Evolutionary conservation across 2,797 vertebrate genomes (phyloP).

Genomic region (Hozukius guyotensis): DNA sequence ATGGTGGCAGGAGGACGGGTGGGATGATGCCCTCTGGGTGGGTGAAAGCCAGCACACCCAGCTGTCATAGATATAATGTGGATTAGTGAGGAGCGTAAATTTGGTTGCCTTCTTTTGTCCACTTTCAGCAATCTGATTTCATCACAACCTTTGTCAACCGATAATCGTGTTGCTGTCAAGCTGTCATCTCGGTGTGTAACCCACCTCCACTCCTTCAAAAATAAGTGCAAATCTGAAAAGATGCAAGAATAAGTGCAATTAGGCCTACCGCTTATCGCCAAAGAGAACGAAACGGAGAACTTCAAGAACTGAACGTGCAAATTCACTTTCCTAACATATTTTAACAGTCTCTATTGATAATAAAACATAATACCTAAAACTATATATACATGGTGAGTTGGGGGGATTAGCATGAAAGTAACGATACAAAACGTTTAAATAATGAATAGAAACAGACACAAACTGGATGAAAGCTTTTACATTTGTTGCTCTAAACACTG

Average conservation of each 20-base stretch:
- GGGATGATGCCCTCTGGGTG: conserved; percentile 21
- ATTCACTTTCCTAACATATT: background rate
- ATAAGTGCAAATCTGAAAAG: too few relatives aligned
- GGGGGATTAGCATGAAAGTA: background rate
- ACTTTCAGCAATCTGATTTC: background rate
- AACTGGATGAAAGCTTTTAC: background rate
- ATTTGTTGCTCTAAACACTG: background rate
- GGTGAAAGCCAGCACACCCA: background rate
- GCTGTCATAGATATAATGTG: background rate
- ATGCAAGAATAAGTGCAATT: too few relatives aligned
- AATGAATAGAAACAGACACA: background rate
- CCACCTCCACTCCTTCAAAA: background rate
- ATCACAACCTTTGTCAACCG: background rate
- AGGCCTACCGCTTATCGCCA: too few relatives aligned
- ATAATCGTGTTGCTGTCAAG: background rate
- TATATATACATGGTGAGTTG: too few relatives aligned
- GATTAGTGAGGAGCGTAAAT: conserved; percentile 4
- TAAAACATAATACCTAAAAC: background rate
- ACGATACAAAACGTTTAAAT: background rate
- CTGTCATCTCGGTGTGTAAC: background rate
- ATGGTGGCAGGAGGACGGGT: background rate
- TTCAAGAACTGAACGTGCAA: background rate
- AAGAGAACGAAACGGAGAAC: too few relatives aligned
- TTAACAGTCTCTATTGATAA: background rate
- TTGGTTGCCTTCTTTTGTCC: background rate